Conservation (phyloP, 92 coral and sea anemone species). For the Epizoanthus rinbou region DNA sequence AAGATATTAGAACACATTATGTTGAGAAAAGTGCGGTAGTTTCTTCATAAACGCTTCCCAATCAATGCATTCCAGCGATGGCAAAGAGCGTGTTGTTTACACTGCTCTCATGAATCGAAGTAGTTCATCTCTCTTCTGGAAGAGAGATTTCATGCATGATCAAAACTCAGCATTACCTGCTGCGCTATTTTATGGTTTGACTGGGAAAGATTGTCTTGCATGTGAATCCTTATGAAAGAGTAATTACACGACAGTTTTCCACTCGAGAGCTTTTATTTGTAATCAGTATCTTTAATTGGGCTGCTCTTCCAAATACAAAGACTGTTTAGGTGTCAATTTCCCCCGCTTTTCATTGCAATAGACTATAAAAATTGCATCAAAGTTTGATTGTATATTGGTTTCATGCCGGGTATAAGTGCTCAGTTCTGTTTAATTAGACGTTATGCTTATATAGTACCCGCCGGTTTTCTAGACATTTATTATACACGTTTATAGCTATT, state of each 20-base stretch:
- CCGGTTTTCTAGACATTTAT: neutral
- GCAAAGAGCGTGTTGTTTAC: neutral
- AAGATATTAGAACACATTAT: neutral
- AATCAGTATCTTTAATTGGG: neutral
- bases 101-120: neutral
- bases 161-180: neutral
- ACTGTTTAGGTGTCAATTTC: neutral
- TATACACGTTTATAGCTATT: neutral
- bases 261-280: neutral
- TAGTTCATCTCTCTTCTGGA: neutral
- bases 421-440: neutral
- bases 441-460: neutral
- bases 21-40: neutral
- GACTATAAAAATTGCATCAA: neutral
- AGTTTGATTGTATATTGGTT: neutral
- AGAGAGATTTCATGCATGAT: neutral
- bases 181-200: neutral
- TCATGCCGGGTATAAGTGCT: conserved; percentile 27
- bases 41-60: neutral
- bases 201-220: neutral
- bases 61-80: neutral
- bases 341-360: neutral
- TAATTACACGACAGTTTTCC: neutral
- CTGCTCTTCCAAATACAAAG: neutral
- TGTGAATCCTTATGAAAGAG: neutral